Evolutionary conservation across 1,140 invertebrate species (phyloP).

Genomic region (Amyelois transitella): DNA sequence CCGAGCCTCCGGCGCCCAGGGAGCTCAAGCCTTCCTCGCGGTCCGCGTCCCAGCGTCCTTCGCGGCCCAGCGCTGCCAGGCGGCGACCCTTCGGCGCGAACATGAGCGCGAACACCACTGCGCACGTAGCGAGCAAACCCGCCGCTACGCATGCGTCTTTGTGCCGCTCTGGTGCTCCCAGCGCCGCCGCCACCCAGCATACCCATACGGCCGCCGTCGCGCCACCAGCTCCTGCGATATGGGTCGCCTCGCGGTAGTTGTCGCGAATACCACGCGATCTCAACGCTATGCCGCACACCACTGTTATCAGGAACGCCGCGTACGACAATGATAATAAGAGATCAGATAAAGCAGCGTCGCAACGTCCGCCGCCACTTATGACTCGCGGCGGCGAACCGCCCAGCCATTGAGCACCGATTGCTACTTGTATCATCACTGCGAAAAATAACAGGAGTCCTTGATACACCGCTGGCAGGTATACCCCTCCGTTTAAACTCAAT

Average conservation of each 20-base stretch:
- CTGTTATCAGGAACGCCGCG: constrained; percentile 86
- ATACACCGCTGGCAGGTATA: constrained; percentile 94
- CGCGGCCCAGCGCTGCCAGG: constrained; percentile 90
- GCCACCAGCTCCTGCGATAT: constrained; percentile 90
- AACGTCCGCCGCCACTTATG: constrained; percentile 67
- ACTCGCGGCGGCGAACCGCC: constrained; percentile 80
- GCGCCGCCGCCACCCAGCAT: constrained; percentile 84
- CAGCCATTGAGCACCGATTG: constrained; percentile 91
- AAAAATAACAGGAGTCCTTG: constrained; percentile 92
- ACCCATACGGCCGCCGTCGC: constrained; percentile 91
- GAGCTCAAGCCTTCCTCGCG: constrained; percentile 85
- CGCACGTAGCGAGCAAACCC: constrained; percentile 87
- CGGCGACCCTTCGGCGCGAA: constrained; percentile 95
- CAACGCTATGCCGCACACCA: constrained; percentile 88
- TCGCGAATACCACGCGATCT: constrained; percentile 91
- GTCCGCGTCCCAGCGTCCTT: constrained; percentile 85
- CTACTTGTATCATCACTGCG: constrained; percentile 90
- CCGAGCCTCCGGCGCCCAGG: constrained; percentile 83
- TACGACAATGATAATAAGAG: constrained; percentile 88
- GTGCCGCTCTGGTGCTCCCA: constrained; percentile 84
- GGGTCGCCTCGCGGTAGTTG: constrained; percentile 91
- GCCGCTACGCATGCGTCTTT: constrained; percentile 92
- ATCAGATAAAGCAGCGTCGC: constrained; percentile 80
- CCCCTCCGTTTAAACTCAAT: constrained; percentile 91
- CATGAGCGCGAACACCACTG: constrained; percentile 92